Evolutionary conservation across 2,888 invertebrate species (phyloP).

Genomic region (Leptura quadrifasciata): DNA sequence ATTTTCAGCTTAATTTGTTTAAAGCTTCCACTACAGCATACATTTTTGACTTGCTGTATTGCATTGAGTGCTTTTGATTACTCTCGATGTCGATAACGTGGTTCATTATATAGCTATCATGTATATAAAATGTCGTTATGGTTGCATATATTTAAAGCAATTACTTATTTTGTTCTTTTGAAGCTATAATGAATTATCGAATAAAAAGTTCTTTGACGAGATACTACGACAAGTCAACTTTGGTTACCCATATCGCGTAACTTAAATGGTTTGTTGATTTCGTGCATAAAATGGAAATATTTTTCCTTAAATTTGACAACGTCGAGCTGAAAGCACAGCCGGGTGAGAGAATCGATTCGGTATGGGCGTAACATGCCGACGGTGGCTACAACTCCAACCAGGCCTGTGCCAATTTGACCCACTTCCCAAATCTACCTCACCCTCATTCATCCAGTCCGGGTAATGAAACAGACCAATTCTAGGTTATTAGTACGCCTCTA

Average conservation of each 20-base stretch:
- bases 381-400: slow-evolving; percentile 52
- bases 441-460: slow-evolving; percentile 51
- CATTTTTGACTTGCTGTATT: too few species aligned
- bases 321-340: slow-evolving; percentile 23
- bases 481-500: slow-evolving; percentile 11
- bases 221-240: neutral
- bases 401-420: slow-evolving; percentile 61
- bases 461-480: slow-evolving; percentile 43
- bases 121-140: too few species aligned
- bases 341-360: slow-evolving; percentile 5
- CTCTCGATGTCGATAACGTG: too few species aligned
- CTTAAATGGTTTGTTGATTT: neutral
- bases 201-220: neutral
- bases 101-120: too few species aligned
- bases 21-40: too few species aligned
- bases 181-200: too few species aligned
- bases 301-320: slow-evolving; percentile 33
- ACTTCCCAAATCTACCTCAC: slow-evolving; percentile 59
- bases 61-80: too few species aligned
- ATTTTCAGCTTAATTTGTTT: too few species aligned
- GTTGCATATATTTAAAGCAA: too few species aligned
- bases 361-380: slow-evolving; percentile 45
- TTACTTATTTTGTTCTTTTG: too few species aligned
- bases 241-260: neutral
- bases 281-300: neutral